Conservation (phyloP, 2,888 invertebrate genomes). For the Amiota minor region DNA sequence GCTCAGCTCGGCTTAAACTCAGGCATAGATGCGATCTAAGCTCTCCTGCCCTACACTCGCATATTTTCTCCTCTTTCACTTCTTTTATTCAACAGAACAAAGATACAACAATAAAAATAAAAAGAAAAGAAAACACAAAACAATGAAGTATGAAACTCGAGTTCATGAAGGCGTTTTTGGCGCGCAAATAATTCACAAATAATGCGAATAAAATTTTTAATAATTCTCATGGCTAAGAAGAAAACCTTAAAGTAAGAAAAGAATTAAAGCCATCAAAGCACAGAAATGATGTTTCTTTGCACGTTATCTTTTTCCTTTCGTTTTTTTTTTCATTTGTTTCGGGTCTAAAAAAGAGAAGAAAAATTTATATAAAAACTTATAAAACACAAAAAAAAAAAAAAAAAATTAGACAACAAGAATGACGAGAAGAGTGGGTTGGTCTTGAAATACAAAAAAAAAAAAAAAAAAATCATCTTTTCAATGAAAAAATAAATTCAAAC, state of each 20-base stretch:
- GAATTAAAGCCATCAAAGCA: constrained; percentile 33
- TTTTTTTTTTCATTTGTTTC: neutral
- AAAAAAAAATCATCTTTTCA: neutral
- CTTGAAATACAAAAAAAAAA: constrained; percentile 13
- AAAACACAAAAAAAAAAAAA: constrained; percentile 26
- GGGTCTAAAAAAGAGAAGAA: constrained; percentile 18
- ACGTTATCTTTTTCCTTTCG: neutral
- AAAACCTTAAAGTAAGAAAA: constrained; percentile 39
- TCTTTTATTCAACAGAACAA: too few species aligned
- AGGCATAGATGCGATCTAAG: too few species aligned
- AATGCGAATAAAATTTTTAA: constrained; percentile 74
- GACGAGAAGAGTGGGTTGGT: constrained; percentile 37
- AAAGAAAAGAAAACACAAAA: too few species aligned
- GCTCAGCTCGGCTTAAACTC: too few species aligned
- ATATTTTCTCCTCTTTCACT: too few species aligned
- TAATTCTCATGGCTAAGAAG: constrained; percentile 66
- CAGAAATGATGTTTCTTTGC: neutral
- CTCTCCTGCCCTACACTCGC: too few species aligned
- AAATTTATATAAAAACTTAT: constrained; percentile 19
- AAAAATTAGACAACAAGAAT: constrained; percentile 14
- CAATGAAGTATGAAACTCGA: too few species aligned
- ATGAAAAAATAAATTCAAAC: constrained; percentile 57
- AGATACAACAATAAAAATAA: too few species aligned
- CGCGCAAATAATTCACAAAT: constrained; percentile 72
- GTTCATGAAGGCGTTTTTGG: constrained; percentile 55